A percentile compares a stretch with the other conserved stretches of the same genome.
phyloP scores from a whole-genome alignment of 2,113 vertebrate species.

The Nematolebias whitei region DNA sequence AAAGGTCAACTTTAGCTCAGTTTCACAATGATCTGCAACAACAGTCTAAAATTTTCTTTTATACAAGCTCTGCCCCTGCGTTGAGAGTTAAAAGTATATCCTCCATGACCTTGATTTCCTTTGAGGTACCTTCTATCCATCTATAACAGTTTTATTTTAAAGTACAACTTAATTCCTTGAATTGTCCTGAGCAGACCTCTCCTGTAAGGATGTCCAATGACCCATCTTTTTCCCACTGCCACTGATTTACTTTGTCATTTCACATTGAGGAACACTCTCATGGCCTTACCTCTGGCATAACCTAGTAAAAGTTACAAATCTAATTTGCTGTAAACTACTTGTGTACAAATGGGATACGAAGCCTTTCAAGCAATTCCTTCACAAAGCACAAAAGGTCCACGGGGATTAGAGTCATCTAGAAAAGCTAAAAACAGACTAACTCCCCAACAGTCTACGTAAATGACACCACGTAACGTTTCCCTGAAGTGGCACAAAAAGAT shows the following conservation, averaged over 20 bases:
- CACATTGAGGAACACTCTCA: constrained; percentile 8
- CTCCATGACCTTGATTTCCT: constrained; percentile 2
- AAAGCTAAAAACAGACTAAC: constrained; percentile 49
- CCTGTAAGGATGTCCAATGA: background rate
- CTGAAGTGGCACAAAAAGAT: constrained; percentile 17
- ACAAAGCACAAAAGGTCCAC: background rate
- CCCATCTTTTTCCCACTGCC: constrained; percentile 1
- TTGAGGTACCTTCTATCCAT: background rate
- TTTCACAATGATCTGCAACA: constrained; percentile 30
- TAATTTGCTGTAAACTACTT: constrained; percentile 43
- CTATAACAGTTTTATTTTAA: background rate
- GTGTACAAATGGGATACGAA: constrained; percentile 27
- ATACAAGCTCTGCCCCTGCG: constrained; percentile 15
- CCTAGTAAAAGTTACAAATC: constrained; percentile 42
- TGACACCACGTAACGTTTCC: constrained; percentile 45
- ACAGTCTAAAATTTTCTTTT: constrained; percentile 26
- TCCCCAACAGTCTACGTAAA: constrained; percentile 44
- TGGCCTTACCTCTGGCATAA: constrained; percentile 27
- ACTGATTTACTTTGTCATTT: background rate
- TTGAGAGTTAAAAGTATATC: constrained; percentile 22
- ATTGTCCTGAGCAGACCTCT: background rate
- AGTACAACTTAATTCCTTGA: constrained; percentile 15
- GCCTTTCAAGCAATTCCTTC: constrained; percentile 24
- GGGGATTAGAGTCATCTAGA: constrained; percentile 43
- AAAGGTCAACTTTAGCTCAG: constrained; percentile 17